Evolutionary conservation across 2,888 invertebrate genomes (phyloP).

Genomic region (Shargacucullia verbasci): DNA sequence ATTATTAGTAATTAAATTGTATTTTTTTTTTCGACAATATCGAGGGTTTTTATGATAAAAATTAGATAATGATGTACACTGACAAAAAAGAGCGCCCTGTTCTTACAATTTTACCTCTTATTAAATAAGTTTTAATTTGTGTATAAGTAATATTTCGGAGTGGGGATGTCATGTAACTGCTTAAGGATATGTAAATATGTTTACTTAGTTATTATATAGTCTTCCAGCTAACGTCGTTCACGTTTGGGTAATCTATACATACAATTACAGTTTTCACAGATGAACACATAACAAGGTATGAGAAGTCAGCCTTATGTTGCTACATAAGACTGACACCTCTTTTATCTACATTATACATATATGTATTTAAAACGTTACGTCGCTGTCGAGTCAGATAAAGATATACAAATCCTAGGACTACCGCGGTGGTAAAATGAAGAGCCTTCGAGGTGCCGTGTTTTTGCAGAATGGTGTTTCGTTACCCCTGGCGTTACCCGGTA

Average conservation of each 20-base stretch:
- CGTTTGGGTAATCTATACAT: conserved; percentile 10
- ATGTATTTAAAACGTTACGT: no score
- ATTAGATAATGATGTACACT: neutral
- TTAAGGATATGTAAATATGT: conserved; percentile 39
- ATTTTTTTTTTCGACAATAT: conserved; percentile 20
- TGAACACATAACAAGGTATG: no score
- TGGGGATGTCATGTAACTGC: conserved; percentile 35
- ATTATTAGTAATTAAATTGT: conserved; percentile 38
- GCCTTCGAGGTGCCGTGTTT: no score
- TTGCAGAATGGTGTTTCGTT: no score
- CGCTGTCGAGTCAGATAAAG: no score
- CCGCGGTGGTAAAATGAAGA: no score
- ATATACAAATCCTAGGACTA: no score
- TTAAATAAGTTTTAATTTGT: conserved; percentile 38
- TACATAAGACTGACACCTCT: no score
- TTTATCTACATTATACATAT: no score
- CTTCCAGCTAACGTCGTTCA: conserved; percentile 20
- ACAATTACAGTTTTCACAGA: neutral
- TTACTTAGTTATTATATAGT: conserved; percentile 25
- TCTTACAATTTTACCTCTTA: conserved; percentile 53
- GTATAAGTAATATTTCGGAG: conserved; percentile 26
- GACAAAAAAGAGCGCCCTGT: conserved; percentile 24
- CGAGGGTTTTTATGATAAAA: conserved; percentile 7
- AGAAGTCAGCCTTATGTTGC: no score
- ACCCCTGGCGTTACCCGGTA: no score